These are phyloP conservation scores for Larimichthys crocea DNA, from an alignment of 2,113 vertebrate genomes.

Conservation along the genomic window DNA sequence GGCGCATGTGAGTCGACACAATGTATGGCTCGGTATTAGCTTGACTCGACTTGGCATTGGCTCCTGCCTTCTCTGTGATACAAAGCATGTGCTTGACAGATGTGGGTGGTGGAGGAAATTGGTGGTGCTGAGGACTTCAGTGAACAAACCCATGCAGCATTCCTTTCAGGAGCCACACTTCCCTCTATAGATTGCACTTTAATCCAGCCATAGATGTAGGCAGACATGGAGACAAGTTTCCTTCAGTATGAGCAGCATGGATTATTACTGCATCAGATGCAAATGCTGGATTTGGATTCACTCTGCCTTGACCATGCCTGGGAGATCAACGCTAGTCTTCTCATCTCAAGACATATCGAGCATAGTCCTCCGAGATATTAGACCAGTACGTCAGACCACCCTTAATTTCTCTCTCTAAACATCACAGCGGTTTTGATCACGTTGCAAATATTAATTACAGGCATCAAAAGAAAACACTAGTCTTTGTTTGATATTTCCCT, in stretches of 20 bases:
- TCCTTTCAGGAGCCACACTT: slow-evolving; percentile 43
- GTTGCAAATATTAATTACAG: too few species aligned
- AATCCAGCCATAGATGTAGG: slow-evolving; percentile 10
- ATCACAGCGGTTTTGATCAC: too few species aligned
- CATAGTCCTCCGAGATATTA: background rate
- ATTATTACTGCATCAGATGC: background rate
- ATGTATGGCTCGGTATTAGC: slow-evolving; percentile 36
- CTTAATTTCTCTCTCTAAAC: background rate
- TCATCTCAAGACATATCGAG: background rate
- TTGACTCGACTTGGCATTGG: slow-evolving; percentile 23
- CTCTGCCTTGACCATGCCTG: background rate
- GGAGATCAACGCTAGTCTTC: background rate
- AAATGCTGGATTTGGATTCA: slow-evolving; percentile 19
- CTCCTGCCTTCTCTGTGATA: slow-evolving; percentile 30
- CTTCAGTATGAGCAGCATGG: background rate
- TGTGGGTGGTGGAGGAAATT: slow-evolving; percentile 55
- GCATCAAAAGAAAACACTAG: too few species aligned
- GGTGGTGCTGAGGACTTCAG: slow-evolving; percentile 41
- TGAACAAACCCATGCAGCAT: slow-evolving; percentile 49
- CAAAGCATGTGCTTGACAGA: slow-evolving; percentile 64
- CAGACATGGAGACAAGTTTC: slow-evolving; percentile 1
- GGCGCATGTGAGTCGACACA: slow-evolving; percentile 30
- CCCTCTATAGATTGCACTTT: slow-evolving; percentile 2
- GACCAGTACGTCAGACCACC: background rate
- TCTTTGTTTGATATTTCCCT: too few species aligned